Percentiles rank a stretch among this genome's conserved stretches.
Evolutionary conservation across 2,797 vertebrate genomes (phyloP).

Genomic region (Tachyglossus aculeatus): DNA sequence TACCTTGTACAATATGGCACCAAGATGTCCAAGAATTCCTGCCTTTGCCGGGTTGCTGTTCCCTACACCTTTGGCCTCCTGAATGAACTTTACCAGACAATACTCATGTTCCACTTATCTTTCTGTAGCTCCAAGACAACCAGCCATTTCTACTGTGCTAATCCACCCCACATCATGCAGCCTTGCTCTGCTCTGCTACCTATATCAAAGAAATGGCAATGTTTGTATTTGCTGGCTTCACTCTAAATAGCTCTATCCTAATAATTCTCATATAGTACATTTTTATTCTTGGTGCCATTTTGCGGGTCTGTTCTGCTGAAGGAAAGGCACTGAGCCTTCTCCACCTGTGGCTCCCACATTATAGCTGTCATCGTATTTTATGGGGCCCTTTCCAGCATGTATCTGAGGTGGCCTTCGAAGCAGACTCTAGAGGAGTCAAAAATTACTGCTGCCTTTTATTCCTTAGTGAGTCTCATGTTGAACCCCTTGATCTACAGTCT

Average conservation of each 20-base stretch:
- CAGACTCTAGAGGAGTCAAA: slow-evolving; percentile 42
- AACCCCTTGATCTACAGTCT: slow-evolving; percentile 56
- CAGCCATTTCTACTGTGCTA: slow-evolving; percentile 63
- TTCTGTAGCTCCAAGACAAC: slow-evolving; percentile 54
- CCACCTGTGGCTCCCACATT: slow-evolving; percentile 46
- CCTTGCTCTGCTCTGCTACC: slow-evolving; percentile 48
- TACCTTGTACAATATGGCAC: slow-evolving; percentile 49
- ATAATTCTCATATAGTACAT: slow-evolving; percentile 42
- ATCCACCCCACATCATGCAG: slow-evolving; percentile 50
- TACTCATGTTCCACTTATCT: slow-evolving; percentile 46
- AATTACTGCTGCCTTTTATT: slow-evolving; percentile 48
- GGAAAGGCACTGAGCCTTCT: slow-evolving; percentile 42
- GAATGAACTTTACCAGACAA: slow-evolving; percentile 40
- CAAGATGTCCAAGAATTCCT: slow-evolving; percentile 46
- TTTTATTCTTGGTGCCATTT: slow-evolving; percentile 23
- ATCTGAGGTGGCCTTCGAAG: slow-evolving; percentile 30
- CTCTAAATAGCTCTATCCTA: slow-evolving; percentile 8
- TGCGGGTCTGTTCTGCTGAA: slow-evolving; percentile 12
- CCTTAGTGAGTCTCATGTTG: slow-evolving; percentile 31
- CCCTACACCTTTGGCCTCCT: slow-evolving; percentile 41
- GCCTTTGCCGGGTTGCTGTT: slow-evolving; percentile 12
- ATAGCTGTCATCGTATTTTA: slow-evolving; percentile 43
- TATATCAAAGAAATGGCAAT: slow-evolving; percentile 29
- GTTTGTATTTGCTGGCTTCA: slow-evolving; percentile 35
- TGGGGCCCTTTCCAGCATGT: slow-evolving; percentile 49